Conservation (phyloP, 1,140 invertebrate species). For the Psilanteris sp. region DNA sequence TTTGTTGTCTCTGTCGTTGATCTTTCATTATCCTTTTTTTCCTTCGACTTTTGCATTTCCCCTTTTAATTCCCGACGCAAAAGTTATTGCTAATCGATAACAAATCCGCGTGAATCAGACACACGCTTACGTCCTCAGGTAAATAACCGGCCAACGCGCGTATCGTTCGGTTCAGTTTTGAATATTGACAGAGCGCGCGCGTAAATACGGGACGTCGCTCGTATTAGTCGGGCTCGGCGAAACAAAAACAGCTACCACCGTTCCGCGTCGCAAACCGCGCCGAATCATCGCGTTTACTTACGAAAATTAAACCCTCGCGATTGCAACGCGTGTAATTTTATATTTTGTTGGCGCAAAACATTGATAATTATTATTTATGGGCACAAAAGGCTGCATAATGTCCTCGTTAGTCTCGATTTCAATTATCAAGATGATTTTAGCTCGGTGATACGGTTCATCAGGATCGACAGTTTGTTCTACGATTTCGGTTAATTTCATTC, state of each 20-base stretch:
- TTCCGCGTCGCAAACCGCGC: conserved; percentile 32
- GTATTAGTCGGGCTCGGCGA: conserved; percentile 16
- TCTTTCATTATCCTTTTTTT: no score
- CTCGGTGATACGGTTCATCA: no score
- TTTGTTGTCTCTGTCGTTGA: no score
- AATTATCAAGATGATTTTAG: no score
- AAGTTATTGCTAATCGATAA: not conserved
- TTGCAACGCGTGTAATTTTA: conserved; percentile 25
- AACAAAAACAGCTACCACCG: conserved; percentile 22
- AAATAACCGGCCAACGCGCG: conserved; percentile 2
- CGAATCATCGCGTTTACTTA: conserved; percentile 41
- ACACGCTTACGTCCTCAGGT: conserved; percentile 12
- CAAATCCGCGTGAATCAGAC: not conserved
- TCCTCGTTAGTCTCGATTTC: no score
- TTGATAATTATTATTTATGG: not conserved
- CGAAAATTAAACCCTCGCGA: conserved; percentile 47
- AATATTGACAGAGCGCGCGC: conserved; percentile 33
- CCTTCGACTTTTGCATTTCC: no score
- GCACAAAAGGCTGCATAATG: no score
- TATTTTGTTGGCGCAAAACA: not conserved
- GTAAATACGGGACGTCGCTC: conserved; percentile 19
- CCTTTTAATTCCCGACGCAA: no score
- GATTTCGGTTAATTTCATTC: no score
- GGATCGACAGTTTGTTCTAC: no score
- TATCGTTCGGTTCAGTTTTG: conserved; percentile 42